Conservation (phyloP, 2,888 invertebrate genomes). For the Cerceris ruficornis region DNA sequence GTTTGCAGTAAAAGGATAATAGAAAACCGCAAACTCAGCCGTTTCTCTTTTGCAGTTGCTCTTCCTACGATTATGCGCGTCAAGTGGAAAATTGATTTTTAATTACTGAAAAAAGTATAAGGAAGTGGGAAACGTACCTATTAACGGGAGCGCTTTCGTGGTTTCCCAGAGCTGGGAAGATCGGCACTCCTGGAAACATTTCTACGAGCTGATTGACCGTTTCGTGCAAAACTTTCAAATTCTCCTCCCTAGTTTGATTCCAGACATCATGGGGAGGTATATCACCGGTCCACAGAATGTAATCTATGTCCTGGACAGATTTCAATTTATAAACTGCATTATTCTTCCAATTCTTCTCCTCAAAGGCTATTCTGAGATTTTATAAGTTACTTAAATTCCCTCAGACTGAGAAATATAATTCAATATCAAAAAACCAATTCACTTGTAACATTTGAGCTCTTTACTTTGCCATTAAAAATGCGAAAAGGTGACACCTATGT, state of each 20-base stretch:
- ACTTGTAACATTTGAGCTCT: no score
- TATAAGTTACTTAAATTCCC: no score
- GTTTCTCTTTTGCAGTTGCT: no score
- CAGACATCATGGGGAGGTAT: constrained; percentile 97
- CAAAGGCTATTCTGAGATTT: no score
- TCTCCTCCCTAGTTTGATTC: constrained; percentile 95
- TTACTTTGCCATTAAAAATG: no score
- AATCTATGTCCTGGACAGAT: constrained; percentile 90
- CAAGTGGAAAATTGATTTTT: neutral
- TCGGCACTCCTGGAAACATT: constrained; percentile 95
- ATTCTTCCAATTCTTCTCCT: no score
- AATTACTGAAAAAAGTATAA: neutral
- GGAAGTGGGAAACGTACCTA: constrained; percentile 82
- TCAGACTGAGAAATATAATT: no score
- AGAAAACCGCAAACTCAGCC: no score
- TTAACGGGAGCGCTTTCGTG: constrained; percentile 98
- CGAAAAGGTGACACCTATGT: no score
- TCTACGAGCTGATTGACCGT: constrained; percentile 93
- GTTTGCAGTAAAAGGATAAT: no score
- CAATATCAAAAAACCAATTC: no score
- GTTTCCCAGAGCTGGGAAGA: constrained; percentile 97
- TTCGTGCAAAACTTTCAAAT: constrained; percentile 92
- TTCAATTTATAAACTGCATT: neutral
- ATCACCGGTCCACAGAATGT: constrained; percentile 98
- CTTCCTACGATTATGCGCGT: no score